Base-by-base conservation (phyloP, 2,888 invertebrate species). In the Eupithecia pulchellata region DNA sequence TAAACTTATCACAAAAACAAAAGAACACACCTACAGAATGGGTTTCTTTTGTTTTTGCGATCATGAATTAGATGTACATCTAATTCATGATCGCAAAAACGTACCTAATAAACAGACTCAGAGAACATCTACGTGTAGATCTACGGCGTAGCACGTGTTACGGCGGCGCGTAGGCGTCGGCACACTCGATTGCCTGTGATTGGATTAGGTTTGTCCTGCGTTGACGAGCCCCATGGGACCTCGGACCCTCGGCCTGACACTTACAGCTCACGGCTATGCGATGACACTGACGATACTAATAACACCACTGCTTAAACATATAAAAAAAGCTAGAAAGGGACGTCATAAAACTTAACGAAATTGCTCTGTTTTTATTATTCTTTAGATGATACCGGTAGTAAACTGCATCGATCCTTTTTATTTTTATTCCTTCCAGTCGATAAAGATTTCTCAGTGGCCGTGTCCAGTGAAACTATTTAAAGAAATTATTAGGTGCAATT, bases 181-280 rank as follows among this genome's bases (percentile, higher is more conserved):
- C 83, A 84, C 81, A 85, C 81, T 81, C 82, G 84, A 84, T 85
- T 84, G 83, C 78, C 85, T 81, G 95, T 95, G 96, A 96, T 96
- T 96, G 96, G 95, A 96, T 96, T 95, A 95, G 95, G 94, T 95
- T 85, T 85, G 88, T 86, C 86, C 82, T 91, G 90, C 82, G 89
- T 89, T 95, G 95, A 96, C 95, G 96, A 95, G 95, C 90, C 95
- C 92, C 95, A 78, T 77, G 95, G 95, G 95, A 95, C 82, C 75
- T 64, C 27, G 58, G 42, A 73, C 71, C 78, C 77, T 74, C 81
- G 76, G 78, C 72, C 69, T 47, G 71, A 60, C 72, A 69, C 63
- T 72, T 72, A 72, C 78, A 81, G 88, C 89, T 88, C 84, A 81
- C 85, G 89, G 90, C 92, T 83, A 84, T 84, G 84, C 85, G 85